Evolutionary conservation across 2,113 vertebrate genomes (phyloP).

Genomic region (Delphinapterus leucas): DNA sequence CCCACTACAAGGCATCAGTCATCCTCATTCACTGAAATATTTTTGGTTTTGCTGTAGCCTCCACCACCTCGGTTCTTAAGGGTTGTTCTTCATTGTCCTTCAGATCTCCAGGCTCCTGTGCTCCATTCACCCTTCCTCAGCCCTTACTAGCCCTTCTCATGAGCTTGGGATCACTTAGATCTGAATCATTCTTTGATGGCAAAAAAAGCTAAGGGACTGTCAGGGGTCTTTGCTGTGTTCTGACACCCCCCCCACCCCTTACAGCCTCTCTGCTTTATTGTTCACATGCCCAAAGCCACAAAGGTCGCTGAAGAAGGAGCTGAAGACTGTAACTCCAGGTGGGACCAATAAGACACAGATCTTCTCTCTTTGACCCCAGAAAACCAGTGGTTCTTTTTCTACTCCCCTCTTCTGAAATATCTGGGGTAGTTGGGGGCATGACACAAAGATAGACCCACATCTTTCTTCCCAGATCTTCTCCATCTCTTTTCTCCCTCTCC

Average conservation of each 20-base stretch:
- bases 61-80: not conserved
- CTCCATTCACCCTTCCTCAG: not conserved
- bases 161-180: not conserved
- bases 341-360: not conserved
- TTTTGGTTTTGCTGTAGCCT: not conserved
- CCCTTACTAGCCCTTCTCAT: not conserved
- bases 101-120: not conserved
- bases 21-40: not conserved
- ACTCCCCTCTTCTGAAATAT: not conserved
- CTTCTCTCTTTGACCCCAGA: not conserved
- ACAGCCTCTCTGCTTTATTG: not conserved
- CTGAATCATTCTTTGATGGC: not conserved
- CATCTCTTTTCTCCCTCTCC: not conserved
- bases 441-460: no score
- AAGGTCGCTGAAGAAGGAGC: not conserved
- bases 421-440: rapidly evolving
- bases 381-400: not conserved
- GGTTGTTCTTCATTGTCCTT: not conserved
- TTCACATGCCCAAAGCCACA: not conserved
- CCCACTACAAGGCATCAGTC: no score
- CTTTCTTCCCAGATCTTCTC: not conserved
- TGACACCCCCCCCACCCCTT: rapidly evolving
- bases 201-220: not conserved
- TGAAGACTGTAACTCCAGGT: not conserved
- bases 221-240: not conserved